phyloP scores from a whole-genome alignment of 37 sponge, comb jelly and placozoan genomes.

The Cladorhizidae sp. region DNA sequence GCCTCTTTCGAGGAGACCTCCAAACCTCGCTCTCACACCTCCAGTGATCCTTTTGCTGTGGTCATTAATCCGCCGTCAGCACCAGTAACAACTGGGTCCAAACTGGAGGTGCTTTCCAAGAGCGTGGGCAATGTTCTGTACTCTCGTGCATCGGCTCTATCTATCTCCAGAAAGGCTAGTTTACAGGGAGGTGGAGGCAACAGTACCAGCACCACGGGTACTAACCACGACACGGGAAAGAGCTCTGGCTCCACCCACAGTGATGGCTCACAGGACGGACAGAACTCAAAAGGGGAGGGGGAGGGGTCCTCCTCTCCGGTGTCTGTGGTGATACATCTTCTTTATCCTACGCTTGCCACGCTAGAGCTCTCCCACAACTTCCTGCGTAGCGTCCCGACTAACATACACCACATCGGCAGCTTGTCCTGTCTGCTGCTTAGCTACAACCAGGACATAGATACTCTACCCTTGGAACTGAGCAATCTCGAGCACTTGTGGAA shows the following conservation, averaged over 20 bases:
- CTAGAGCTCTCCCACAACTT: slow-evolving; percentile 71
- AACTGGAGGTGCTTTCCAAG: not conserved
- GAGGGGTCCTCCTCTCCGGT: not conserved
- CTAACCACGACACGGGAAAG: not conserved
- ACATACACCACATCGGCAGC: slow-evolving; percentile 50
- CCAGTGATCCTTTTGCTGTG: not conserved
- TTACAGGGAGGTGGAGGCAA: not conserved
- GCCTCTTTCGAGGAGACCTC: slow-evolving; percentile 23
- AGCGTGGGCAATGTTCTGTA: not conserved
- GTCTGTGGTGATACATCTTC: slow-evolving; percentile 36
- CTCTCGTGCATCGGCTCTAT: not conserved
- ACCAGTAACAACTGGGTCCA: not conserved
- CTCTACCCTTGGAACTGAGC: slow-evolving; percentile 76
- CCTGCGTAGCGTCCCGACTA: slow-evolving; percentile 43
- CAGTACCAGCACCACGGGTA: not conserved
- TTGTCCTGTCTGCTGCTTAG: slow-evolving; percentile 68
- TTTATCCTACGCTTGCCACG: slow-evolving; percentile 70
- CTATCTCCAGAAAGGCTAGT: not conserved
- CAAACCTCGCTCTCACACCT: slow-evolving; percentile 7
- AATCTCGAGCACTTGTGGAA: slow-evolving; percentile 79
- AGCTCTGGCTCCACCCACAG: slow-evolving; percentile 17
- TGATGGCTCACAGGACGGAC: slow-evolving; percentile 25
- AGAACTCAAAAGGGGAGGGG: not conserved
- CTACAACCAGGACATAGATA: slow-evolving; percentile 69
- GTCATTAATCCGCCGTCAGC: not conserved